phyloP scores from a whole-genome alignment of 1,140 invertebrate genomes.

The Orchestia grillus region DNA sequence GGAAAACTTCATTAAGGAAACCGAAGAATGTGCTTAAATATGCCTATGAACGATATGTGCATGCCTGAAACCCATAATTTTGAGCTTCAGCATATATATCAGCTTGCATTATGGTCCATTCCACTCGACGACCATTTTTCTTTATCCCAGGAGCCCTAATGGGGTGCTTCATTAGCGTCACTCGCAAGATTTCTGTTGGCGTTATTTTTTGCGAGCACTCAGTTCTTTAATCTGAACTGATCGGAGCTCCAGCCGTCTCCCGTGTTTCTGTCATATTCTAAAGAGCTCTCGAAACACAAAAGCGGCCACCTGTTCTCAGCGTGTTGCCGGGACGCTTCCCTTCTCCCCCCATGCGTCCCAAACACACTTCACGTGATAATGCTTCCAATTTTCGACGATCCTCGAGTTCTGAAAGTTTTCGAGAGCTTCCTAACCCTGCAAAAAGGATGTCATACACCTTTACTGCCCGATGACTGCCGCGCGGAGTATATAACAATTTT shows the following conservation, averaged over 20 bases:
- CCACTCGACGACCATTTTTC: not conserved
- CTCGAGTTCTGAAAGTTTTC: not conserved
- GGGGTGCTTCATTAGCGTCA: conserved; percentile 51
- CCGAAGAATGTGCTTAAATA: not conserved
- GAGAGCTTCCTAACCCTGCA: not conserved
- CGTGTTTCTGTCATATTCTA: conserved; percentile 55
- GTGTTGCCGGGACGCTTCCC: conserved; percentile 42
- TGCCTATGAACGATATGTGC: not conserved
- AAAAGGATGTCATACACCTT: not conserved
- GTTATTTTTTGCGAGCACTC: conserved; percentile 15
- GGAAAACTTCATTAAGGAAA: not conserved
- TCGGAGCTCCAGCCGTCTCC: conserved; percentile 16
- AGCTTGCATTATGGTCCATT: not conserved
- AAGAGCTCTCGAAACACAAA: conserved; percentile 47
- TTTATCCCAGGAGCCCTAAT: conserved; percentile 37
- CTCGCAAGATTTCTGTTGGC: conserved; percentile 45
- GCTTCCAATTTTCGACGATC: conserved; percentile 41
- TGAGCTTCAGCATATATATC: not conserved
- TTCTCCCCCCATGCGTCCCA: conserved; percentile 17
- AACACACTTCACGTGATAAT: conserved; percentile 38
- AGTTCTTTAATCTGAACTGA: conserved; percentile 51
- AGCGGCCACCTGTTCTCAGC: conserved; percentile 51
- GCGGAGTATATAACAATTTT: not conserved
- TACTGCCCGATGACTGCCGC: not conserved
- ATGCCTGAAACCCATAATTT: not conserved